A percentile compares a stretch with the other conserved stretches of the same genome.
These are phyloP conservation scores for Drosophila aldrichi DNA, from an alignment of 2,888 invertebrate species.

Conservation along the genomic window DNA sequence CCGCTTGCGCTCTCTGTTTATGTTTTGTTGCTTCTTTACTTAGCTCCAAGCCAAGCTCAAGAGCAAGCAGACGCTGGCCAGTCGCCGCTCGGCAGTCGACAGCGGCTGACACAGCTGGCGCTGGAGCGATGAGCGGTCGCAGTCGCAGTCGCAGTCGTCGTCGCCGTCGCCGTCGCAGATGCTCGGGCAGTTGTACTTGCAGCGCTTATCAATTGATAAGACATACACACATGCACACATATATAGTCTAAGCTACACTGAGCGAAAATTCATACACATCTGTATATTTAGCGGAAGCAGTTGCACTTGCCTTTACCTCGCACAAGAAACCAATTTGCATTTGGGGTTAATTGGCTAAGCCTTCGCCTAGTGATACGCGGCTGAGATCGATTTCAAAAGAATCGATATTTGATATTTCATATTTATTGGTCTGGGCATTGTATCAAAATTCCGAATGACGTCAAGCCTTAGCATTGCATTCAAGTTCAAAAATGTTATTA, in stretches of 20 bases:
- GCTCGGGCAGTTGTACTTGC: slow-evolving; percentile 29
- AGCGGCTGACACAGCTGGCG: not conserved
- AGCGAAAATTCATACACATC: slow-evolving; percentile 3
- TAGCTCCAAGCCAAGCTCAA: slow-evolving; percentile 47
- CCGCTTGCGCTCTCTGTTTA: slow-evolving; percentile 56
- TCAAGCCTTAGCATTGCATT: slow-evolving; percentile 26
- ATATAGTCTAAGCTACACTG: not conserved
- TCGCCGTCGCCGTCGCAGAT: too few relatives aligned
- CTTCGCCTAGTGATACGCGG: slow-evolving; percentile 19
- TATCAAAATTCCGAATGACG: slow-evolving; percentile 22
- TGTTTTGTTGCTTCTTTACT: slow-evolving; percentile 27
- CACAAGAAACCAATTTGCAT: slow-evolving; percentile 68
- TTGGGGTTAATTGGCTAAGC: slow-evolving; percentile 69
- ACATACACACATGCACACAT: not conserved
- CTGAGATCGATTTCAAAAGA: not conserved
- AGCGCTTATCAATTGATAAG: slow-evolving; percentile 40
- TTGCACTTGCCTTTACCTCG: slow-evolving; percentile 23
- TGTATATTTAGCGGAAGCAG: slow-evolving; percentile 42
- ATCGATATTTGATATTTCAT: not conserved
- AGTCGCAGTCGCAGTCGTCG: not conserved
- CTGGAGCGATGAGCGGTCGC: not conserved
- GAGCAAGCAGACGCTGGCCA: slow-evolving; percentile 34
- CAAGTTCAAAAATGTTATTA: slow-evolving; percentile 57
- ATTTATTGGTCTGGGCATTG: slow-evolving; percentile 13
- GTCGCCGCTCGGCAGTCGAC: slow-evolving; percentile 15